Percentiles rank a stretch among this genome's conserved stretches.
Conservation (phyloP, 2,888 invertebrate species). For the Apomyelois bistriatella region DNA sequence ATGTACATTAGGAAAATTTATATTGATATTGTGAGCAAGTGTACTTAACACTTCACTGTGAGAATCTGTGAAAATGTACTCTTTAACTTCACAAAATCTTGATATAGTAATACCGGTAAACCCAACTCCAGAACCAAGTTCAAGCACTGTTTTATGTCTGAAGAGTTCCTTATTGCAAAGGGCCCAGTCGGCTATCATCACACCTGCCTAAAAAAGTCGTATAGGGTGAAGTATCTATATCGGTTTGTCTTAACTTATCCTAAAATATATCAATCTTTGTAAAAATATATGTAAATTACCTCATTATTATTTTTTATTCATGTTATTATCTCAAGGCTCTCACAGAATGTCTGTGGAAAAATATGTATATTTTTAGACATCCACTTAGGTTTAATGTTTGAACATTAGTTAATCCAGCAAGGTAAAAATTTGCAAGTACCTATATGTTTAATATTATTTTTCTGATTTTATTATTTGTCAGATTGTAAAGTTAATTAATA, state of each 20-base stretch:
- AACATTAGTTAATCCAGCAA: too few species aligned
- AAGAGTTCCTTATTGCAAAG: slow-evolving; percentile 75
- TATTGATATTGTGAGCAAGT: slow-evolving; percentile 81
- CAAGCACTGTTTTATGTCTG: slow-evolving; percentile 80
- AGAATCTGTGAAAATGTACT: slow-evolving; percentile 84
- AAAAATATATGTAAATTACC: neutral
- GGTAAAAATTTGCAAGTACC: too few species aligned
- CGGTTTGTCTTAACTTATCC: neutral
- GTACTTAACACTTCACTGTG: slow-evolving; percentile 83
- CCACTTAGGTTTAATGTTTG: too few species aligned
- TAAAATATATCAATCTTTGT: neutral
- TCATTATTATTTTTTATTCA: slow-evolving; percentile 1
- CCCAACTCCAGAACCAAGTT: slow-evolving; percentile 89
- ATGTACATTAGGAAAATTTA: slow-evolving; percentile 71
- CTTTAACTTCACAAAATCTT: slow-evolving; percentile 73
- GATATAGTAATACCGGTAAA: slow-evolving; percentile 83
- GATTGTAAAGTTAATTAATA: too few species aligned
- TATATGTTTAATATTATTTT: too few species aligned
- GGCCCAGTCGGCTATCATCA: slow-evolving; percentile 86
- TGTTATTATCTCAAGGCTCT: slow-evolving; percentile 3
- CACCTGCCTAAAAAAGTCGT: slow-evolving; percentile 79
- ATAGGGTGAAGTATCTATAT: neutral
- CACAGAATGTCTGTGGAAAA: slow-evolving; percentile 6
- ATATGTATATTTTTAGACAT: slow-evolving; percentile 1
- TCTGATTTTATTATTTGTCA: too few species aligned